Percentiles rank a stretch among this genome's conserved stretches.
Evolutionary conservation across 1,140 invertebrate genomes (phyloP).

Genomic region (Drosophila trapezifrons): DNA sequence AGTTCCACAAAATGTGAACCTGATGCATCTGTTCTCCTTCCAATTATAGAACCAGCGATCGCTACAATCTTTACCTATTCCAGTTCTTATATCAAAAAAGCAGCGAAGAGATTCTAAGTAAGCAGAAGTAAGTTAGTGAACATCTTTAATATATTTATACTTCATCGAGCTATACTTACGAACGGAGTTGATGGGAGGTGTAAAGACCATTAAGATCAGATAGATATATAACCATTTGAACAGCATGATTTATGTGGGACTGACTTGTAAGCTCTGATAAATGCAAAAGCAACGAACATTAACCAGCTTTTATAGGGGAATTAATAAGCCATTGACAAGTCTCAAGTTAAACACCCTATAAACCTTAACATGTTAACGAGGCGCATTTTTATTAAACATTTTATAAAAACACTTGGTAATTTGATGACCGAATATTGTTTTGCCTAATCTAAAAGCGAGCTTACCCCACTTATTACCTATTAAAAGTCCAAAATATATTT

Average conservation of each 20-base stretch:
- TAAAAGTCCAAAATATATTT: constrained; percentile 18
- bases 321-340: constrained; percentile 12
- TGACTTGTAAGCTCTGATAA: constrained; percentile 26
- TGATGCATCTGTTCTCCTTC: not conserved
- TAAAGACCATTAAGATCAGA: constrained; percentile 31
- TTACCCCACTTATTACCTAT: constrained; percentile 15
- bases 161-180: constrained; percentile 12
- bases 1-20: not conserved
- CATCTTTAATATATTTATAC: not conserved
- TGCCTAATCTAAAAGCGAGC: constrained; percentile 1
- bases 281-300: constrained; percentile 35
- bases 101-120: not conserved
- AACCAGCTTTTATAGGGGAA: constrained; percentile 30
- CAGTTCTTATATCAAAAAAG: not conserved
- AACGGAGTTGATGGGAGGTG: constrained; percentile 8
- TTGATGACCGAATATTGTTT: constrained; percentile 12
- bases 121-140: not conserved
- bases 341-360: constrained; percentile 25
- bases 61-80: not conserved
- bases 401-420: constrained; percentile 18
- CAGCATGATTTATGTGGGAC: constrained; percentile 44
- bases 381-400: constrained; percentile 2
- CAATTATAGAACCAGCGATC: not conserved
- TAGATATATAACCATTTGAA: constrained; percentile 34
- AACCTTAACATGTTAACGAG: constrained; percentile 5